phyloP scores from a whole-genome alignment of 2,797 vertebrate species.

The Caiman crocodilus region DNA sequence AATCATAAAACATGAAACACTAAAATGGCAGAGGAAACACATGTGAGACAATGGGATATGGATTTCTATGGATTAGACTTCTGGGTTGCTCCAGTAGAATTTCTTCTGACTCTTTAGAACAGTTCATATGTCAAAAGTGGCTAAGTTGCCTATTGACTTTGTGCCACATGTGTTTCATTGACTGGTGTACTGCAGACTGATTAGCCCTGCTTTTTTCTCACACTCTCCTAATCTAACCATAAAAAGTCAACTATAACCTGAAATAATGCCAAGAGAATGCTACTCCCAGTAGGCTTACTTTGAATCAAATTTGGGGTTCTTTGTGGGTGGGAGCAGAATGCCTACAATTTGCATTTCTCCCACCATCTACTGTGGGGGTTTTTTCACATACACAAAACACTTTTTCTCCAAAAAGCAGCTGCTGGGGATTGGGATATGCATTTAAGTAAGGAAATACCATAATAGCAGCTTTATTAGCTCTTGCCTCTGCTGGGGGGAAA shows the following conservation, averaged over 20 bases:
- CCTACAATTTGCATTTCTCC: accelerated
- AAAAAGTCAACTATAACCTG: background rate
- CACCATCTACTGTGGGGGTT: too few species aligned
- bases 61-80: background rate
- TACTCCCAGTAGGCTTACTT: background rate
- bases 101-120: background rate
- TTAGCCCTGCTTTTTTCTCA: background rate
- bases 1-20: background rate
- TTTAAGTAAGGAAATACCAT: too few species aligned
- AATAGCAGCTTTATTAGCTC: too few species aligned
- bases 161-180: background rate
- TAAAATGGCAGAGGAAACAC: background rate
- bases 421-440: too few species aligned
- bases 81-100: background rate
- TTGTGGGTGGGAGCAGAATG: background rate
- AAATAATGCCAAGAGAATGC: background rate
- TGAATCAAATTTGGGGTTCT: background rate
- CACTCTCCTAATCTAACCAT: background rate
- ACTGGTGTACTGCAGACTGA: accelerated
- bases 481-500: too few species aligned
- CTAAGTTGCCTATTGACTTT: background rate
- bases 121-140: background rate
- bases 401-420: too few species aligned
- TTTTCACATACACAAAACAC: too few species aligned
- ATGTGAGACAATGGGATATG: background rate